Conservation (phyloP, 1,140 invertebrate species). For the Drosophila pachea region DNA sequence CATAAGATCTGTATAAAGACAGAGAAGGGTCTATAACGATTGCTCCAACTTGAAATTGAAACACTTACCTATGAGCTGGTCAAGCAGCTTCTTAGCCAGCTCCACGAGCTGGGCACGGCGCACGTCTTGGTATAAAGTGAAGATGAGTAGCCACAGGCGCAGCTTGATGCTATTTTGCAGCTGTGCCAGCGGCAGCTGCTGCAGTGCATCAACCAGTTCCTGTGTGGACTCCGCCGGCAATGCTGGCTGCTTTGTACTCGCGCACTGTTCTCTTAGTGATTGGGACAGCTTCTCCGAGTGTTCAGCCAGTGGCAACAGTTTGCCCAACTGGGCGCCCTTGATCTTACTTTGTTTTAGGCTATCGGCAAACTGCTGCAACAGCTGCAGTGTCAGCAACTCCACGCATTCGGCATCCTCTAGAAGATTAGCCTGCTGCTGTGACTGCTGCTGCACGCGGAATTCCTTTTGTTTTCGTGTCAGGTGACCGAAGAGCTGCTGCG, state of each 20-base stretch:
- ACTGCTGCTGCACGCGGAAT: constrained; percentile 30
- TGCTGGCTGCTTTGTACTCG: constrained; percentile 8
- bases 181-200: constrained; percentile 42
- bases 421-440: neutral
- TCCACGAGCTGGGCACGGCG: constrained; percentile 10
- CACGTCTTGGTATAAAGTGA: constrained; percentile 41
- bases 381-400: constrained; percentile 39
- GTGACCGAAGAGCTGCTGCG: constrained; percentile 15
- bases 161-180: constrained; percentile 37
- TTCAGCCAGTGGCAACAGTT: constrained; percentile 22
- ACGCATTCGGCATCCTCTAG: constrained; percentile 50
- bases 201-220: constrained; percentile 30
- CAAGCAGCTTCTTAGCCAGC: constrained; percentile 29
- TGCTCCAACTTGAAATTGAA: neutral
- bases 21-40: neutral
- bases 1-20: constrained; percentile 43
- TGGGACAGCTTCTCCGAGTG: constrained; percentile 11
- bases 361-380: constrained; percentile 25
- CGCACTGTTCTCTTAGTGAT: constrained; percentile 10
- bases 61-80: constrained; percentile 46
- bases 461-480: constrained; percentile 46
- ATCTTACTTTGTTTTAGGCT: constrained; percentile 21
- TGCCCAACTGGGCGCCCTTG: constrained; percentile 37
- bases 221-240: constrained; percentile 25
- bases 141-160: constrained; percentile 53